A percentile compares a stretch with the other conserved stretches of the same genome.
Evolutionary conservation across 2,888 invertebrate species (phyloP).

Genomic region (Nemoura dubitans): DNA sequence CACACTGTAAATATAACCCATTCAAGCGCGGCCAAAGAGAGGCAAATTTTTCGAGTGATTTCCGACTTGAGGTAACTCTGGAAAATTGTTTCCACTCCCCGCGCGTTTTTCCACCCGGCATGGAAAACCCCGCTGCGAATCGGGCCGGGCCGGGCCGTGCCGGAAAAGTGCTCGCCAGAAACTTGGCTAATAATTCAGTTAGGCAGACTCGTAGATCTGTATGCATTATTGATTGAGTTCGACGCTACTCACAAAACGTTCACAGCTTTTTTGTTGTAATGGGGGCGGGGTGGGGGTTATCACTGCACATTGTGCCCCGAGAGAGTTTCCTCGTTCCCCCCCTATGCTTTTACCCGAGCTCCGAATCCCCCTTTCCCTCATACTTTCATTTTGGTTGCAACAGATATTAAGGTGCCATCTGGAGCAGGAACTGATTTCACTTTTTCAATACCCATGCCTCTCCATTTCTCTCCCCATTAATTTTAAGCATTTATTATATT

Average conservation of each 20-base stretch:
- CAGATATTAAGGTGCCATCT: too few species aligned
- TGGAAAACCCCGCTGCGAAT: background rate
- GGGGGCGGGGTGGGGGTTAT: too few species aligned
- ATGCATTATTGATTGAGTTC: background rate
- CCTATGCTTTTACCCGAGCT: too few species aligned
- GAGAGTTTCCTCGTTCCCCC: background rate
- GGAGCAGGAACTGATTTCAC: too few species aligned
- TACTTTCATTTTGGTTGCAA: too few species aligned
- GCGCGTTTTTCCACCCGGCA: background rate
- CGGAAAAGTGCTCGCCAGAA: background rate
- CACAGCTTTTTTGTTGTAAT: background rate
- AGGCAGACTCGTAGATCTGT: background rate
- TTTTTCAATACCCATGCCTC: too few species aligned
- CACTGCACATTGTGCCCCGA: background rate
- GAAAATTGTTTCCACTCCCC: background rate
- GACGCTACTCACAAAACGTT: background rate
- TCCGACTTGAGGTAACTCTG: background rate
- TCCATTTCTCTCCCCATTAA: too few species aligned
- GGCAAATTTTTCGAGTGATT: slow-evolving; percentile 3
- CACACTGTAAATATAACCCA: background rate
- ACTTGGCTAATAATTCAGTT: background rate
- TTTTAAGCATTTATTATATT: too few species aligned
- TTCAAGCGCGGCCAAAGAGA: background rate
- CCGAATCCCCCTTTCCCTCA: too few species aligned
- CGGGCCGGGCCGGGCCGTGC: background rate